phyloP scores from a whole-genome alignment of 2,888 invertebrate species.

The Tetragonula carbonaria region DNA sequence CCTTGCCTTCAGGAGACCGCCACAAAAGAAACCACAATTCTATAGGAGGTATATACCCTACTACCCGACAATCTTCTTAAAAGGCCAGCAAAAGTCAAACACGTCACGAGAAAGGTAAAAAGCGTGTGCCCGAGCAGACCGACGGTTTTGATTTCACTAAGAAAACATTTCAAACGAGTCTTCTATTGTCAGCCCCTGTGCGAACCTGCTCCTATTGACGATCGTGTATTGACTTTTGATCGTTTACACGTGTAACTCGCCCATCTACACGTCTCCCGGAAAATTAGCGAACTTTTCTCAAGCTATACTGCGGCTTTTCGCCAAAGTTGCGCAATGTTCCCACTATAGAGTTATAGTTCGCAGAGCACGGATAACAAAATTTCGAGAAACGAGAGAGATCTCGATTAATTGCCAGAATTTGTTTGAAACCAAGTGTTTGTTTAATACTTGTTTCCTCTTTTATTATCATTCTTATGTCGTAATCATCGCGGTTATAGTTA shows the following conservation, averaged over 20 bases:
- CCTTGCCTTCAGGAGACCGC: conserved; percentile 13
- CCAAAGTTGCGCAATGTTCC: not conserved
- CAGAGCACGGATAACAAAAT: not conserved
- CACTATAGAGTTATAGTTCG: too few relatives aligned
- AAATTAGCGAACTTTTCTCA: not conserved
- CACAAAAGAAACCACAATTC: conserved; percentile 55
- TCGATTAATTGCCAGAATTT: accelerated
- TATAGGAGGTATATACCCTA: conserved; percentile 37
- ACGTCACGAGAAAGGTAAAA: conserved; percentile 37
- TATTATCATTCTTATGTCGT: not conserved
- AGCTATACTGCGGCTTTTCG: too few relatives aligned
- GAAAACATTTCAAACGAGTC: conserved; percentile 34
- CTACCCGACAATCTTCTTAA: conserved; percentile 62
- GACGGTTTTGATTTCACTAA: conserved; percentile 51
- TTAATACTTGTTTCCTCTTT: not conserved
- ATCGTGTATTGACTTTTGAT: not conserved
- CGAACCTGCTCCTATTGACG: conserved; percentile 20
- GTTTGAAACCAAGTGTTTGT: too few relatives aligned
- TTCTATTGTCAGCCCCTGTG: conserved; percentile 9
- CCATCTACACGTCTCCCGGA: not conserved
- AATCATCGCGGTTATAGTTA: not conserved
- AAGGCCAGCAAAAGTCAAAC: conserved; percentile 60
- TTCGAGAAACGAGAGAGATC: not conserved
- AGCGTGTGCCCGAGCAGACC: not conserved
- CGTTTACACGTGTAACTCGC: not conserved